Evolutionary conservation across 2,113 vertebrate genomes (phyloP), one percentile per base, ranked within the genome.

Genomic region (Naja naja): DNA sequence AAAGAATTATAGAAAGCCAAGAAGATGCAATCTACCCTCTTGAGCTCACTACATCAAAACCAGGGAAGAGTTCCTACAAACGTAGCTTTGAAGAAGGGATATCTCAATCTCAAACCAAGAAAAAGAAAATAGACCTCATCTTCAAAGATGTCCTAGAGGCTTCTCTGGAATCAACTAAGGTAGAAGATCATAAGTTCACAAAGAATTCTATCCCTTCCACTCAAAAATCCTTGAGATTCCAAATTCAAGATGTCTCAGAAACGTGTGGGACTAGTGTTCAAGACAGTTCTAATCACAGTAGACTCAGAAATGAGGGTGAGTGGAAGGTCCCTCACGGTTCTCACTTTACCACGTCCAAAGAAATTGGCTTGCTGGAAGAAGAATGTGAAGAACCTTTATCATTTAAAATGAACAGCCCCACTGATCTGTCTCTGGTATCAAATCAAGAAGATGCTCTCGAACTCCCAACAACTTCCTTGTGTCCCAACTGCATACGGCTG

Each of bases 51-150:
- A 96, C 97, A 81, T 95, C 98, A 93, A 98, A 98, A 93, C 98
- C 98, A 92, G 98, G 98, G 94, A 97, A 98, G 94, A 98, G 97
- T 93, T 96, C 97, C 34, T 97, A 97, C 93, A 99, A 98, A 95
- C 98, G 98, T 85, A 95, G 97, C 88, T 97, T 95, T 91, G 98
- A 99, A 0, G 99, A 99, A 90, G 97, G 97, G 7, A 98, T 99
- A 5, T 81, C 94, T 4, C 98, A 98, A 90, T 97, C 98, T 94
- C 98, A 98, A 55, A 95, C 98, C 91, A 99, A 99, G 97, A 99
- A 98, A 96, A 99, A 99, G 97, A 99, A 99, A 95, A 99, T 99
- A 10, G 98, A 99, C 95, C 98, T 99, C 91, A 99, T 99, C 94
- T 99, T 99, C 97, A 99, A 99, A 97, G 98, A 99, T 0, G 98